A percentile compares a stretch with the other conserved stretches of the same genome.
Evolutionary conservation across 1,140 invertebrate genomes (phyloP).

Genomic region (Scaptomyza hsui): DNA sequence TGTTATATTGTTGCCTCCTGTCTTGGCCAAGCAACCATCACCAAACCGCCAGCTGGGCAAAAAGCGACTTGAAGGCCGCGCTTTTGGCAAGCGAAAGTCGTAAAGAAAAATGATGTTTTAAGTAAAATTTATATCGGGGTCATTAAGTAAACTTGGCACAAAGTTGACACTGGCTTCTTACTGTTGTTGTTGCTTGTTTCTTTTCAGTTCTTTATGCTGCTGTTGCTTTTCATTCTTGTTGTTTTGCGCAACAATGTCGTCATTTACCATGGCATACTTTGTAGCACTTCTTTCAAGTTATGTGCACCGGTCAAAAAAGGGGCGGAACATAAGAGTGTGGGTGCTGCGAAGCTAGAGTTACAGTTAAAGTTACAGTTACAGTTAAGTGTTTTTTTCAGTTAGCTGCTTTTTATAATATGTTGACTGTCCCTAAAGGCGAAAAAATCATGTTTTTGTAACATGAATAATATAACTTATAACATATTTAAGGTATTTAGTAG

Average conservation of each 20-base stretch:
- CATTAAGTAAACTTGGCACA: slow-evolving; percentile 82
- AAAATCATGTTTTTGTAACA: background rate
- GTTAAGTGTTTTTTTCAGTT: slow-evolving; percentile 44
- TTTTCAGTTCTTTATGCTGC: slow-evolving; percentile 20
- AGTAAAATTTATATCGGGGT: slow-evolving; percentile 82
- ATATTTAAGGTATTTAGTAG: too few relatives aligned
- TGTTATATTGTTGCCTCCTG: slow-evolving; percentile 15
- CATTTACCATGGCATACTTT: slow-evolving; percentile 76
- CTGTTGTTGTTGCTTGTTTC: slow-evolving; percentile 35
- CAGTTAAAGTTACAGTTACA: too few relatives aligned
- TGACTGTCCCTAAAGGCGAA: too few relatives aligned
- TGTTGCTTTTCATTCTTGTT: slow-evolving; percentile 5
- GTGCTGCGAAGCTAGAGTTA: slow-evolving; percentile 40
- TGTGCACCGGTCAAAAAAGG: slow-evolving; percentile 20
- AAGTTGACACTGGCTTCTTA: slow-evolving; percentile 66
- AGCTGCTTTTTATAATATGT: slow-evolving; percentile 6
- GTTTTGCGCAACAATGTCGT: slow-evolving; percentile 70
- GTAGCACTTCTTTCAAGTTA: slow-evolving; percentile 66
- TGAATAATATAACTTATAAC: too few relatives aligned
- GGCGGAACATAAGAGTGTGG: background rate
- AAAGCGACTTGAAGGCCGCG: slow-evolving; percentile 28
- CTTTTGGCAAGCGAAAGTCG: slow-evolving; percentile 64
- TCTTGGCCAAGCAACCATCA: slow-evolving; percentile 9
- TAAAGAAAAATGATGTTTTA: slow-evolving; percentile 82
- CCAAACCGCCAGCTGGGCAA: background rate